Base-by-base conservation (phyloP, 2,888 invertebrate genomes). In the Elegia similella region DNA sequence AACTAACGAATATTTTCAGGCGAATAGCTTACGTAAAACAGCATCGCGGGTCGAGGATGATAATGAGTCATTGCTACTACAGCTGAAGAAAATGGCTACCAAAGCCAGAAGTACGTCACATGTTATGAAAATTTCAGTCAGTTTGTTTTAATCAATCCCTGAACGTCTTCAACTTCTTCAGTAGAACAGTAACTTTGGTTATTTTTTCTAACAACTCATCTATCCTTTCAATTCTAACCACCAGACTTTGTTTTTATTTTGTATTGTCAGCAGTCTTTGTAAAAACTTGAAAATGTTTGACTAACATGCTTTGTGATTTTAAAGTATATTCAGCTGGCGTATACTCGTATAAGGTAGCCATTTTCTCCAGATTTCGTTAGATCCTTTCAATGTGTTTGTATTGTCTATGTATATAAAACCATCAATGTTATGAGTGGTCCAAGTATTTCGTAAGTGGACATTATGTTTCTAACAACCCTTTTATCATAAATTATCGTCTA, bases 31-130 rank as follows among this genome's bases (percentile, higher is more conserved):
- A 86, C 94, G 97, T 89, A 96, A 96, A 93, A 97, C 97, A 92
- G 94, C 97, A 80, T 95, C 96, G 80, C 95, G 98, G 78, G 94
- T 98, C 84, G 98, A 99, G 92, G 98, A 98, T 86, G 98, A 99
- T 93, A 98, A 98, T 93, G 98, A 99, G 89, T 97, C 97, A 72
- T 93, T 98, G 89, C 95, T 97, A 89, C 94, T 97, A 93, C 98
- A 98, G 94, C 94, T 98, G 92, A 97, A 98, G 94, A 98, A 98
- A 95, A 96, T 98, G 95, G 97, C 97, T 92, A 94, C 95, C 87
- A 95, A 95, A 92, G 94, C 95, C 92, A 94, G 94, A 94, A 94
- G 95, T 95, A 95, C 91, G 95, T 94, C 84, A 77, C 76, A 73
- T 82, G 72, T 83, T 84, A 79, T 85, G 78, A 74, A 76, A 78